These are phyloP conservation scores for Hipparchia sbordonii DNA, from an alignment of 2,888 invertebrate genomes.

Conservation along the genomic window DNA sequence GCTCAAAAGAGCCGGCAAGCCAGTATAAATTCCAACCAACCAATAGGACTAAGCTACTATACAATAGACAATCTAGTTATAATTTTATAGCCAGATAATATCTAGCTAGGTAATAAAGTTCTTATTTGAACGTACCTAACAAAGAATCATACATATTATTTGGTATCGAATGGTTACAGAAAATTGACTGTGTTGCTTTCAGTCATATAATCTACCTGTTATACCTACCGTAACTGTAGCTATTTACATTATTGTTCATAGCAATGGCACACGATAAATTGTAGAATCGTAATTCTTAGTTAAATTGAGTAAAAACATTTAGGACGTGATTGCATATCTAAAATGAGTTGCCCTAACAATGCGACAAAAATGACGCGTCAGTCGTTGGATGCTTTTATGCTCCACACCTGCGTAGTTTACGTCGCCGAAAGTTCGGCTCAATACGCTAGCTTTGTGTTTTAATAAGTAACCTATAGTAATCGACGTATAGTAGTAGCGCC, in stretches of 20 bases:
- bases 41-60: slow-evolving; percentile 21
- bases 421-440: too few species aligned
- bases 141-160: slow-evolving; percentile 46
- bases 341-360: not conserved
- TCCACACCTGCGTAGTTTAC: too few species aligned
- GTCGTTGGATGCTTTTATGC: not conserved
- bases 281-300: slow-evolving; percentile 32
- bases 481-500: too few species aligned
- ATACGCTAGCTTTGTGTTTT: too few species aligned
- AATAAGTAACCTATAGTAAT: too few species aligned
- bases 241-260: slow-evolving; percentile 68
- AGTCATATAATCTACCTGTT: slow-evolving; percentile 43
- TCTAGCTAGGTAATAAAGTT: slow-evolving; percentile 67
- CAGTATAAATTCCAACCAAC: not conserved
- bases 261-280: slow-evolving; percentile 64
- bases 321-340: slow-evolving; percentile 24
- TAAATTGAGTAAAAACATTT: slow-evolving; percentile 18
- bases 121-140: slow-evolving; percentile 32
- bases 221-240: slow-evolving; percentile 39
- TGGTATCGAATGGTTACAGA: slow-evolving; percentile 53
- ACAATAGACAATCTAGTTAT: not conserved
- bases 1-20: not conserved
- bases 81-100: slow-evolving; percentile 34
- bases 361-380: not conserved
- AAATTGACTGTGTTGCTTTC: slow-evolving; percentile 75